Evolutionary conservation across 2,797 vertebrate species (phyloP).

Genomic region (Enteromius thamalakanensis): DNA sequence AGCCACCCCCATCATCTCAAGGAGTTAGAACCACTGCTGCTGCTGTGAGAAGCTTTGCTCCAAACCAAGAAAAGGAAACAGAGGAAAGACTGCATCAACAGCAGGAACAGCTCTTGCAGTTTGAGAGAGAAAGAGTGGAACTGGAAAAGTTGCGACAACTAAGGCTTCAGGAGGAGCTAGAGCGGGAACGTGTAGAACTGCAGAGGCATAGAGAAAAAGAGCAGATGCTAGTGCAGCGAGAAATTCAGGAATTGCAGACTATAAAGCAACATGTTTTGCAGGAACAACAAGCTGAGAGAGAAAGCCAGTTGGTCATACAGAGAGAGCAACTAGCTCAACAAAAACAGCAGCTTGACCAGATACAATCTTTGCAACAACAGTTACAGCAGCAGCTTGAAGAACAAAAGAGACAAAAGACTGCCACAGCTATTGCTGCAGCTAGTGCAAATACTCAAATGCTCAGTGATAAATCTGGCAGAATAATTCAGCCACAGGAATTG

Average conservation of each 20-base stretch:
- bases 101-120: constrained; percentile 92
- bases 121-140: constrained; percentile 94
- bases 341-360: constrained; percentile 95
- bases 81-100: constrained; percentile 92
- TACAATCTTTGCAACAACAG: constrained; percentile 97
- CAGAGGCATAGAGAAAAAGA: constrained; percentile 95
- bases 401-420: constrained; percentile 91
- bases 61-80: constrained; percentile 81
- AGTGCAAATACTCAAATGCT: constrained; percentile 57
- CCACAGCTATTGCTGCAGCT: constrained; percentile 79
- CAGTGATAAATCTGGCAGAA: constrained; percentile 65
- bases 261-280: constrained; percentile 99
- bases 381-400: constrained; percentile 96
- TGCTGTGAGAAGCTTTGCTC: constrained; percentile 16
- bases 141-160: constrained; percentile 94
- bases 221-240: constrained; percentile 94
- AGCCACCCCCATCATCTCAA: constrained; percentile 51
- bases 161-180: constrained; percentile 94
- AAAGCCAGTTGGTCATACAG: constrained; percentile 93
- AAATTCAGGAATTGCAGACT: constrained; percentile 95
- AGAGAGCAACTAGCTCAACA: constrained; percentile 97
- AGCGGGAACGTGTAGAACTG: constrained; percentile 90
- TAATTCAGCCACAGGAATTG: constrained; percentile 70
- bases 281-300: constrained; percentile 95
- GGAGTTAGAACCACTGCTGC: background rate